Conservation (phyloP, 1,140 invertebrate genomes). For the Hesperophylax magnus region DNA sequence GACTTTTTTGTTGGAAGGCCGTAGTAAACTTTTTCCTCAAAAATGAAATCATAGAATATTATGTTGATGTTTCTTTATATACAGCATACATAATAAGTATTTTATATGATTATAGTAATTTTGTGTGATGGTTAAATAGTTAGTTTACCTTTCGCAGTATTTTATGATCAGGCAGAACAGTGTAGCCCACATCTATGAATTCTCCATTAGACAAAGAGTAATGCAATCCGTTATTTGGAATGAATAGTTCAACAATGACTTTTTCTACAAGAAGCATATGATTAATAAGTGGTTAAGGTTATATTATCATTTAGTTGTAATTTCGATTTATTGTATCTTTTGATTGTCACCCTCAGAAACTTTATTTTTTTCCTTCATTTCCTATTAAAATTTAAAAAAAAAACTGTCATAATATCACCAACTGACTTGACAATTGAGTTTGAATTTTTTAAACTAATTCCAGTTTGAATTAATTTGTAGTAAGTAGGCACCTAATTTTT, state of each 20-base stretch:
- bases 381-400: too few species aligned
- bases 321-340: too few species aligned
- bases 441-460: too few species aligned
- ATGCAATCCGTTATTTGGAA: conserved; percentile 24
- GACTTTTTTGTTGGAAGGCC: conserved; percentile 1
- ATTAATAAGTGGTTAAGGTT: too few species aligned
- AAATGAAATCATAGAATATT: conserved; percentile 5
- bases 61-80: not conserved
- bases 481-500: too few species aligned
- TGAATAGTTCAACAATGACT: not conserved
- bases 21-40: conserved; percentile 34
- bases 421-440: too few species aligned
- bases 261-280: conserved; percentile 5
- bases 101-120: not conserved
- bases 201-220: conserved; percentile 29
- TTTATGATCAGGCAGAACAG: conserved; percentile 39
- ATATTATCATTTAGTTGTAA: too few species aligned
- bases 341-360: too few species aligned
- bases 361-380: too few species aligned
- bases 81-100: not conserved
- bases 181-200: conserved; percentile 36
- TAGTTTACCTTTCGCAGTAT: conserved; percentile 24
- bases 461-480: too few species aligned
- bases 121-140: not conserved
- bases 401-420: too few species aligned